These are phyloP conservation scores for Hypotaenidia philippensis DNA, from an alignment of 2,797 vertebrate genomes.

Conservation along the genomic window DNA sequence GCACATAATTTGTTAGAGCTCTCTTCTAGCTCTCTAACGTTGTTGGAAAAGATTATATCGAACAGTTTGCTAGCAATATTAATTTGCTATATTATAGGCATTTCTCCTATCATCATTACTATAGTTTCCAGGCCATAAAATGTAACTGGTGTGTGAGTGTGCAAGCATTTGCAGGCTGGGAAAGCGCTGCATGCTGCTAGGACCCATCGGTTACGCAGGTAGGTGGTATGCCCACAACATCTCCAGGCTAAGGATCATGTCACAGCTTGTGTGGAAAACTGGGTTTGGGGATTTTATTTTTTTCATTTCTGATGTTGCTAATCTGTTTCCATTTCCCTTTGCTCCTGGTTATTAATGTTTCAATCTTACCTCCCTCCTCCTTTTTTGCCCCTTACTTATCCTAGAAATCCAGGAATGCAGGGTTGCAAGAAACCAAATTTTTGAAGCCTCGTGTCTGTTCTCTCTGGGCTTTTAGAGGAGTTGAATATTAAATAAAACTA, in stretches of 20 bases:
- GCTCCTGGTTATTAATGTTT: not conserved
- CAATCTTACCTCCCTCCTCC: not conserved
- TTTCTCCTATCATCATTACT: slow-evolving; percentile 25
- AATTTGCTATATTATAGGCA: slow-evolving; percentile 10
- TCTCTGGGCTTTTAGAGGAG: not conserved
- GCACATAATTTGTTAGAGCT: slow-evolving; percentile 6
- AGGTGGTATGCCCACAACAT: not conserved
- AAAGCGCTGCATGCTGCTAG: accelerated
- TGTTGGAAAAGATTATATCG: slow-evolving; percentile 8
- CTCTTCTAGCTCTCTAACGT: not conserved
- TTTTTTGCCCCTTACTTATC: not conserved
- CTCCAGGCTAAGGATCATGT: not conserved
- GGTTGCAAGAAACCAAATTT: not conserved
- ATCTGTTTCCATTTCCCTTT: not conserved
- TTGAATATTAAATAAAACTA: not conserved
- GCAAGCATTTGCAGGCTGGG: not conserved
- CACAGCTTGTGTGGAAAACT: not conserved
- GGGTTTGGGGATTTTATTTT: not conserved
- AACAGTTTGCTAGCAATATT: slow-evolving; percentile 4
- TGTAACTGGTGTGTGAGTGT: not conserved
- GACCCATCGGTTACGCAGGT: not conserved
- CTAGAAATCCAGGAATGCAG: not conserved
- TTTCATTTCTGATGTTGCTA: not conserved
- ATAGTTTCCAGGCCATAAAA: slow-evolving; percentile 25
- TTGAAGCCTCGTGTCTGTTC: not conserved